phyloP scores from a whole-genome alignment of 2,797 vertebrate genomes.

The Buphagus erythrorhynchus region DNA sequence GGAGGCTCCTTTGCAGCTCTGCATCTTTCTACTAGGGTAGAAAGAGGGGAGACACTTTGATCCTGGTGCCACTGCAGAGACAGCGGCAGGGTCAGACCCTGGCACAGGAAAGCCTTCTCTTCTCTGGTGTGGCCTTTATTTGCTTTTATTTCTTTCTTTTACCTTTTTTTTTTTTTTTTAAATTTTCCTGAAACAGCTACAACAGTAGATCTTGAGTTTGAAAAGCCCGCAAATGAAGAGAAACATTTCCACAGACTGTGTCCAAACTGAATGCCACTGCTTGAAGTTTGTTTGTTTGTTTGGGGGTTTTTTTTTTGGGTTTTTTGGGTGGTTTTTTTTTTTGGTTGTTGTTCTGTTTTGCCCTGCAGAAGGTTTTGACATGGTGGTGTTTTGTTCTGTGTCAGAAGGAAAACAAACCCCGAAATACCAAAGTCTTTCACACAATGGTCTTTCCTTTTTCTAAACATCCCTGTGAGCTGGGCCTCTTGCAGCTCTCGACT shows the following conservation, averaged over 20 bases:
- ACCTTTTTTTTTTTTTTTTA: rapidly evolving
- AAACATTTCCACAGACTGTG: background rate
- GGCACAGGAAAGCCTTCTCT: background rate
- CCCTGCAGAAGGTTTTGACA: background rate
- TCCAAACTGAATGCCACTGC: background rate
- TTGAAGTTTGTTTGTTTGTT: background rate
- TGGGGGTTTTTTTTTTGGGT: background rate
- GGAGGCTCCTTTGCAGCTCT: background rate
- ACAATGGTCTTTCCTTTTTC: slow-evolving; percentile 55
- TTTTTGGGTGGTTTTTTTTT: background rate
- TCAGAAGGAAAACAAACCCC: slow-evolving; percentile 52
- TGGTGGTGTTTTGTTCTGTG: slow-evolving; percentile 14
- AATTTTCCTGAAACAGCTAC: background rate
- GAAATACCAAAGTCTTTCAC: slow-evolving; percentile 42
- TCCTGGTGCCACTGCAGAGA: rapidly evolving
- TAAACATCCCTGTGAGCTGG: slow-evolving; percentile 36
- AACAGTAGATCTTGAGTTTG: background rate
- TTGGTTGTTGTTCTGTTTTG: background rate
- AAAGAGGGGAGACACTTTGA: background rate
- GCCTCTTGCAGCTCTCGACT: slow-evolving; percentile 42
- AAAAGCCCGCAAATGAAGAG: background rate
- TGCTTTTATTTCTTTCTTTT: too few relatives aligned
- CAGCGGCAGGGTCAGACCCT: background rate
- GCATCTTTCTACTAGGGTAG: background rate
- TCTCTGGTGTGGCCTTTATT: background rate